phyloP scores from a whole-genome alignment of 2,113 vertebrate genomes.

The Corydoras sp. region DNA sequence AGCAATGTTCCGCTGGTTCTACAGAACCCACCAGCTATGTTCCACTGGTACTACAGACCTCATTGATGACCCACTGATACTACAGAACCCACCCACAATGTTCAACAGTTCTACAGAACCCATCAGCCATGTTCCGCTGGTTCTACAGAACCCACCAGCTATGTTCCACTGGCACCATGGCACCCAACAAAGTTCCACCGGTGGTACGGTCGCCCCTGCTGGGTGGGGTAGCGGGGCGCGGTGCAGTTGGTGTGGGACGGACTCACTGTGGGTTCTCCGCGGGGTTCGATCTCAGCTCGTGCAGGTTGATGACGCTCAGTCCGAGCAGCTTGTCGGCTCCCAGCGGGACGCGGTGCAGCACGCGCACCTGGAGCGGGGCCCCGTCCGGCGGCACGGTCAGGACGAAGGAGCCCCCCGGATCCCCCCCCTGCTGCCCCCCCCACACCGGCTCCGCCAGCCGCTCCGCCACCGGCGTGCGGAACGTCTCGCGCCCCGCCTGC shows the following conservation, averaged over 20 bases:
- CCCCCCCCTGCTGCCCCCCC: slow-evolving; percentile 77
- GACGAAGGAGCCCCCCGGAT: slow-evolving; percentile 87
- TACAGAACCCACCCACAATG: too few species aligned
- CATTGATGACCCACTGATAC: too few species aligned
- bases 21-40: too few species aligned
- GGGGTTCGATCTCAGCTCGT: slow-evolving; percentile 64
- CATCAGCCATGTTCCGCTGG: too few species aligned
- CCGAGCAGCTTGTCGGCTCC: slow-evolving; percentile 88
- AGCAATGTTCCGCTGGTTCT: too few species aligned
- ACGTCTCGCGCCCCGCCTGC: slow-evolving; percentile 87
- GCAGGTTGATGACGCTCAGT: slow-evolving; percentile 75
- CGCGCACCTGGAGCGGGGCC: slow-evolving; percentile 73
- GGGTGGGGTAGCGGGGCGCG: too few species aligned
- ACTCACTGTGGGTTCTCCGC: slow-evolving; percentile 74
- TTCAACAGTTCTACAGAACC: too few species aligned
- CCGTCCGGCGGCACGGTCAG: slow-evolving; percentile 65
- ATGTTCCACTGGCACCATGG: too few species aligned
- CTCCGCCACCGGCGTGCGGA: slow-evolving; percentile 82
- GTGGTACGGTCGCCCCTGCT: too few species aligned
- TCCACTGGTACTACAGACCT: too few species aligned
- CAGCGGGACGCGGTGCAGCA: slow-evolving; percentile 83
- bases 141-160: too few species aligned
- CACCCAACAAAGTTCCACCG: too few species aligned
- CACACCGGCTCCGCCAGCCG: slow-evolving; percentile 78
- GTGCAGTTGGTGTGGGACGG: not conserved